phyloP scores from a whole-genome alignment of 2,888 invertebrate genomes.

The Perdita meconis region DNA sequence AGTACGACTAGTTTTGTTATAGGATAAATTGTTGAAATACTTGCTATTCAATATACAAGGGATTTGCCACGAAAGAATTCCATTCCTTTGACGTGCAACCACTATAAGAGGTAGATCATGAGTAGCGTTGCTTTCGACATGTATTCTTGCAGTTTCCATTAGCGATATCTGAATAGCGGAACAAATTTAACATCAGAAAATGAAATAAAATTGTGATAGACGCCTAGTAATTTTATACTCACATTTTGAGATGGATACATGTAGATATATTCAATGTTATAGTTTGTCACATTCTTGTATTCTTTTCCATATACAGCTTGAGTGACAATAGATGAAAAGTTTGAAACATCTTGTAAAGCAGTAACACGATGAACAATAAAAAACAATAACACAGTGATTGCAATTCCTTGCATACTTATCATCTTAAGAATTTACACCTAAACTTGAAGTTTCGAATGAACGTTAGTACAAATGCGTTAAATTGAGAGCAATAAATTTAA shows the following conservation, averaged over 20 bases:
- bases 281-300: conserved; percentile 73
- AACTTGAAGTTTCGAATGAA: not conserved
- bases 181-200: not conserved
- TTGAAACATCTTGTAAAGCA: conserved; percentile 11
- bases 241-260: conserved; percentile 76
- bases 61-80: conserved; percentile 92
- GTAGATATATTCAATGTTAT: conserved; percentile 79
- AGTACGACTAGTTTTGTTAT: conserved; percentile 84
- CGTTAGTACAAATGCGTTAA: not conserved
- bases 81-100: conserved; percentile 90
- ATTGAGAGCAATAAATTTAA: not conserved
- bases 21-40: conserved; percentile 70
- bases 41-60: conserved; percentile 87
- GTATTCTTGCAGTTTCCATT: conserved; percentile 76
- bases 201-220: too few species aligned
- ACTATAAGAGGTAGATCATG: conserved; percentile 88
- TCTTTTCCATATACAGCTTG: conserved; percentile 71
- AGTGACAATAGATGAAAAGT: conserved; percentile 76
- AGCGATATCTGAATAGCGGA: conserved; percentile 37
- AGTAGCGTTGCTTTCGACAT: conserved; percentile 84
- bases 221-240: conserved; percentile 59
- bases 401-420: conserved; percentile 23
- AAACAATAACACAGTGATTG: conserved; percentile 20
- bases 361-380: conserved; percentile 8
- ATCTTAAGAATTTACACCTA: conserved; percentile 7